Evolutionary conservation across 2,797 vertebrate genomes (phyloP).

Genomic region (Odontamblyopus lacepedii): DNA sequence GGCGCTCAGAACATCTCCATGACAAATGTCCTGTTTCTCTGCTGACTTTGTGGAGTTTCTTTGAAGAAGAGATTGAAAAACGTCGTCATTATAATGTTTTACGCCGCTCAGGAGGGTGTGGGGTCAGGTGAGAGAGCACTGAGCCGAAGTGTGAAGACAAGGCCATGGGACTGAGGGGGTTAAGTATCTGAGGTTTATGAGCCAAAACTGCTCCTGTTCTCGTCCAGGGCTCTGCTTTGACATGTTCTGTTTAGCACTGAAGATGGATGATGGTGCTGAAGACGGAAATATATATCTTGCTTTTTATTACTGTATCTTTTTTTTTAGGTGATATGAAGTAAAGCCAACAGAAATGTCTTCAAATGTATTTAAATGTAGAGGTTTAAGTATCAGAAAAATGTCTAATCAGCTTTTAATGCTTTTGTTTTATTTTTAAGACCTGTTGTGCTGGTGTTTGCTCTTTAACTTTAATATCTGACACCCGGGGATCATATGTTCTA

Average conservation of each 20-base stretch:
- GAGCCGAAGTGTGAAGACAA: conserved; percentile 17
- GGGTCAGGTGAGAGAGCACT: conserved; percentile 52
- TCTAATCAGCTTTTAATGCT: no score
- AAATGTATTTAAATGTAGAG: no score
- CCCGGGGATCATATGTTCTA: no score
- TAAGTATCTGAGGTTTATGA: conserved; percentile 9
- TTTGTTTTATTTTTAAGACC: no score
- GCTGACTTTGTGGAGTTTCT: conserved; percentile 13
- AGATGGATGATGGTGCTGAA: neutral
- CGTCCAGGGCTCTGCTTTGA: neutral
- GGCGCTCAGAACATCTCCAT: conserved; percentile 37
- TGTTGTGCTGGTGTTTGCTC: no score
- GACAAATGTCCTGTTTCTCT: conserved; percentile 32
- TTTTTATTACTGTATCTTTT: no score
- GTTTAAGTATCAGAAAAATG: no score
- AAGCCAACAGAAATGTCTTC: no score
- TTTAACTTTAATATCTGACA: no score
- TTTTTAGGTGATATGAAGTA: no score
- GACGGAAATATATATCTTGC: neutral
- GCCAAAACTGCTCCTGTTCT: neutral
- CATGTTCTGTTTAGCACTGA: neutral
- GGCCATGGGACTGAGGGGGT: conserved; percentile 6
- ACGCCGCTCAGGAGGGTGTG: conserved; percentile 42
- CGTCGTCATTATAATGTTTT: conserved; percentile 54
- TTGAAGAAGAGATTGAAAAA: conserved; percentile 61